Conservation (phyloP, 2,113 vertebrate genomes). For the Shinisaurus crocodilurus region DNA sequence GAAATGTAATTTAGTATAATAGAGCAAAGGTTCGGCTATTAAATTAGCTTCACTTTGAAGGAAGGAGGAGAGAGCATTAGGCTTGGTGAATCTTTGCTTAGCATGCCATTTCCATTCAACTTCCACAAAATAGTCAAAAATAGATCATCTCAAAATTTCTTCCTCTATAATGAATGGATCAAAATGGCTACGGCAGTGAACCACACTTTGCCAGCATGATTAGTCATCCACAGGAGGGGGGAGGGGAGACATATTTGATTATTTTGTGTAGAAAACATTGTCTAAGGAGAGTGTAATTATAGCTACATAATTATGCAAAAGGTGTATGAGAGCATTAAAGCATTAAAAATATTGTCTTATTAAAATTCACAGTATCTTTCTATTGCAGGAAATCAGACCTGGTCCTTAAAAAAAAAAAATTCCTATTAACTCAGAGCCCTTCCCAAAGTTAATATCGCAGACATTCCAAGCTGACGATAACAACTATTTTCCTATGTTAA, state of each 20-base stretch:
- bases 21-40: slow-evolving; percentile 10
- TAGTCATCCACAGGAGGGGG: background rate
- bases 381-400: background rate
- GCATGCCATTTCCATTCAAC: background rate
- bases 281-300: background rate
- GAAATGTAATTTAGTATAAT: slow-evolving; percentile 36
- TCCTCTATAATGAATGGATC: background rate
- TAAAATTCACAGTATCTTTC: background rate
- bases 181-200: background rate
- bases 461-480: too few species aligned
- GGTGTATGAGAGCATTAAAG: background rate
- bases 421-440: too few species aligned
- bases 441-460: too few species aligned
- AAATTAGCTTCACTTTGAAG: slow-evolving; percentile 18
- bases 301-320: background rate
- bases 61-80: slow-evolving; percentile 16
- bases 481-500: too few species aligned
- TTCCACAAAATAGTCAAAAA: background rate
- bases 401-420: too few species aligned
- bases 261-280: background rate
- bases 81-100: slow-evolving; percentile 3
- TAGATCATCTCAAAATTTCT: background rate
- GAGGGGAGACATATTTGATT: background rate
- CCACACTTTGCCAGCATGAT: background rate
- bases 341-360: background rate